These are phyloP conservation scores for Amyelois transitella DNA, from an alignment of 1,140 invertebrate species.

Conservation along the genomic window DNA sequence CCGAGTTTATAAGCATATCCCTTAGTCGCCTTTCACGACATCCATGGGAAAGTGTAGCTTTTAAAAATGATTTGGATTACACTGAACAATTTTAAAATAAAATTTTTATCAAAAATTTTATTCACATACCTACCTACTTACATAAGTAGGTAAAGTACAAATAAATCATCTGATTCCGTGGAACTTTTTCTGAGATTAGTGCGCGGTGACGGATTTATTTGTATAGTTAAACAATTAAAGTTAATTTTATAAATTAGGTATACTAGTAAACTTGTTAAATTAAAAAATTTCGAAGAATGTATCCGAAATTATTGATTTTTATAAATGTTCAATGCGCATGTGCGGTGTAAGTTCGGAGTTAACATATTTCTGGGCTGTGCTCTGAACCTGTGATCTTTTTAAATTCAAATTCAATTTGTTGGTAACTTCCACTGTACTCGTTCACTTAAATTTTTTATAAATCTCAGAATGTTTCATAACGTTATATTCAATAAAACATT, in stretches of 20 bases:
- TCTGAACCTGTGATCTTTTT: background rate
- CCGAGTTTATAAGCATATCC: too few species aligned
- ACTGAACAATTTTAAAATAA: too few species aligned
- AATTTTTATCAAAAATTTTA: too few species aligned
- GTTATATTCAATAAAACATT: background rate
- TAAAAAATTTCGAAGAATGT: background rate
- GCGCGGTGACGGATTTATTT: too few species aligned
- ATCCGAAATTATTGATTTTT: background rate
- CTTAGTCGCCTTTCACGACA: too few species aligned
- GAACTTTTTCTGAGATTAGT: too few species aligned
- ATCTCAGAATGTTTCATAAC: background rate
- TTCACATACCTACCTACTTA: too few species aligned
- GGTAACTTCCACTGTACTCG: background rate
- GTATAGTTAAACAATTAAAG: too few species aligned
- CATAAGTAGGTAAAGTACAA: too few species aligned
- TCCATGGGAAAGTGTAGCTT: too few species aligned
- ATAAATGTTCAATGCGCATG: background rate
- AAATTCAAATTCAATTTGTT: background rate
- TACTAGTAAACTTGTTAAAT: background rate
- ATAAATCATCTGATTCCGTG: too few species aligned
- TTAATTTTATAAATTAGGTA: background rate
- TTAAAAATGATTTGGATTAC: too few species aligned
- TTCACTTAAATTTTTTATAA: background rate
- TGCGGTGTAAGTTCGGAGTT: background rate
- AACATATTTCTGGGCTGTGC: background rate